These are phyloP conservation scores for Brachionus angularis DNA, from an alignment of 1,140 invertebrate species.

Conservation along the genomic window DNA sequence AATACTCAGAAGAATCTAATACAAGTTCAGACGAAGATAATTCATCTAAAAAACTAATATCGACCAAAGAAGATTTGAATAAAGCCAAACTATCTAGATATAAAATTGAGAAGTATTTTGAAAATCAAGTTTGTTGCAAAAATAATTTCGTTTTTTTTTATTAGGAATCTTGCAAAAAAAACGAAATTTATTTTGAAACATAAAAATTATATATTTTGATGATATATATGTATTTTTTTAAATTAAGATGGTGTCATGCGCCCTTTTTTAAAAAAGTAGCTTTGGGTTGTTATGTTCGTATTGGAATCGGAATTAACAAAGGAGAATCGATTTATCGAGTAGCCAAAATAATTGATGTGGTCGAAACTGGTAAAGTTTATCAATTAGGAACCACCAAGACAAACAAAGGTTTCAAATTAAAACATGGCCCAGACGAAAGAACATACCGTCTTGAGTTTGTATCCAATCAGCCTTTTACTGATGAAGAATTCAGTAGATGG, in stretches of 20 bases:
- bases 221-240: too few relatives aligned
- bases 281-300: conserved; percentile 85
- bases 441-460: conserved; percentile 93
- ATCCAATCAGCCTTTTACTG: conserved; percentile 91
- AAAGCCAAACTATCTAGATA: conserved; percentile 81
- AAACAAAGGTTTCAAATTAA: conserved; percentile 74
- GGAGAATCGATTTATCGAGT: conserved; percentile 81
- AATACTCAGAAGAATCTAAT: too few relatives aligned
- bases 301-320: conserved; percentile 85
- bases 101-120: conserved; percentile 73
- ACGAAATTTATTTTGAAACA: too few relatives aligned
- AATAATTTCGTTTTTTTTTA: too few relatives aligned
- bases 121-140: conserved; percentile 11
- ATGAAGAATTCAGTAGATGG: conserved; percentile 90
- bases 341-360: conserved; percentile 87
- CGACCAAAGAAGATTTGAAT: conserved; percentile 74
- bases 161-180: conserved; percentile 45
- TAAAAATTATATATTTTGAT: too few relatives aligned
- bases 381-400: conserved; percentile 77
- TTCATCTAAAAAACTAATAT: conserved; percentile 60
- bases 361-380: conserved; percentile 92
- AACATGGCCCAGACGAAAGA: conserved; percentile 81
- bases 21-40: conserved; percentile 41
- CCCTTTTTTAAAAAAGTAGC: conserved; percentile 88
- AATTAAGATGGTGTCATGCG: conserved; percentile 86